Conservation (phyloP, 2,113 vertebrate genomes). For the Pedionomus torquatus region DNA sequence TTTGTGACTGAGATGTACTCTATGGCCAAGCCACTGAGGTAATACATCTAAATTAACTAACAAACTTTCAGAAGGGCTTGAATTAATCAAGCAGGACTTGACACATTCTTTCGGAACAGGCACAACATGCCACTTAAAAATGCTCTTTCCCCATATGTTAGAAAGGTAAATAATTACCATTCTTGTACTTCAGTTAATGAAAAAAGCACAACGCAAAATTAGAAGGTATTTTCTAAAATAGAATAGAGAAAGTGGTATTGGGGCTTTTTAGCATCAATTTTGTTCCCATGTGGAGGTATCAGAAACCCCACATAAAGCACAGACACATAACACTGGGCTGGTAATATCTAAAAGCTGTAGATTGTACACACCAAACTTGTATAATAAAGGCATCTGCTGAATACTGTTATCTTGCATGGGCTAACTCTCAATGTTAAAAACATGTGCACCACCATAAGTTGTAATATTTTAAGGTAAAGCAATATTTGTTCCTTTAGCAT, state of each 20-base stretch:
- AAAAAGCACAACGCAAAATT: not conserved
- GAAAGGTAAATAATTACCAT: not conserved
- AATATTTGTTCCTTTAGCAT: not conserved
- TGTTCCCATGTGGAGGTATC: not conserved
- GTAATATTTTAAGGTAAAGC: not conserved
- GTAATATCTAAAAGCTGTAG: not conserved
- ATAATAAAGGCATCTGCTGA: not conserved
- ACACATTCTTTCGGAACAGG: not conserved
- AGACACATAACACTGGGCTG: not conserved
- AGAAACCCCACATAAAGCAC: not conserved
- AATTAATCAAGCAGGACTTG: not conserved
- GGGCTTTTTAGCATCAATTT: not conserved
- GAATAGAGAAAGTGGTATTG: not conserved
- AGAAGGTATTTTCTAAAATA: not conserved
- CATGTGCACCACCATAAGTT: not conserved
- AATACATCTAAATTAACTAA: not conserved
- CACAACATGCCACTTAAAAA: not conserved
- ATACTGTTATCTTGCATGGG: not conserved
- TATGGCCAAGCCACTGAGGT: not conserved
- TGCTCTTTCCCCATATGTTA: not conserved
- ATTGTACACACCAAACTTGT: not conserved
- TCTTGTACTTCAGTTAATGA: not conserved
- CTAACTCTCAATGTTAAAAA: not conserved
- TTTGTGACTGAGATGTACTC: not conserved
- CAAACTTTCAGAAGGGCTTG: not conserved